phyloP scores from a whole-genome alignment of 1,140 invertebrate species.

The Cecropterus lyciades region DNA sequence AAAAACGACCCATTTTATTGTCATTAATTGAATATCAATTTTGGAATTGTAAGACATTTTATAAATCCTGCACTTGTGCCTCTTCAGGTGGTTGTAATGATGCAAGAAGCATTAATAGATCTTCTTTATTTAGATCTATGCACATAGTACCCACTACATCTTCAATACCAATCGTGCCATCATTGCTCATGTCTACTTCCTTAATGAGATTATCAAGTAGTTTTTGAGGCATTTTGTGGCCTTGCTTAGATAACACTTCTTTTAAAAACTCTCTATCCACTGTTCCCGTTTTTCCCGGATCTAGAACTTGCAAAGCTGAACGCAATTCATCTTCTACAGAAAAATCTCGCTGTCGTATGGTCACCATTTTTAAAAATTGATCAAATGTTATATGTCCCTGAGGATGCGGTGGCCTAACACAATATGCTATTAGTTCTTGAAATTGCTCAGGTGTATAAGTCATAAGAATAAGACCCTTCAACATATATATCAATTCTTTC shows the following conservation, averaged over 20 bases:
- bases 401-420: conserved; percentile 68
- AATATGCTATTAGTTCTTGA: conserved; percentile 65
- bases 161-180: conserved; percentile 73
- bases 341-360: conserved; percentile 67
- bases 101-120: conserved; percentile 61
- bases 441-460: conserved; percentile 72
- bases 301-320: conserved; percentile 64
- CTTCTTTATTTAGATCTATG: conserved; percentile 74
- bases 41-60: no score
- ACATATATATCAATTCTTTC: conserved; percentile 75
- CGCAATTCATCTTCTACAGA: conserved; percentile 71
- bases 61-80: conserved; percentile 32
- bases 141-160: conserved; percentile 76
- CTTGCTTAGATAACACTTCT: conserved; percentile 61
- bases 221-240: conserved; percentile 66
- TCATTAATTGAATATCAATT: no score
- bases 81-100: conserved; percentile 49
- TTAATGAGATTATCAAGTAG: conserved; percentile 68
- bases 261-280: conserved; percentile 67
- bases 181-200: conserved; percentile 75
- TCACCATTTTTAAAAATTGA: conserved; percentile 76
- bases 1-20: no score
- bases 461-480: conserved; percentile 69
- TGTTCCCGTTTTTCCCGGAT: conserved; percentile 58
- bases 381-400: conserved; percentile 69